These are phyloP conservation scores for Solenodon paradoxus DNA, from an alignment of 2,113 vertebrate species.

Conservation along the genomic window DNA sequence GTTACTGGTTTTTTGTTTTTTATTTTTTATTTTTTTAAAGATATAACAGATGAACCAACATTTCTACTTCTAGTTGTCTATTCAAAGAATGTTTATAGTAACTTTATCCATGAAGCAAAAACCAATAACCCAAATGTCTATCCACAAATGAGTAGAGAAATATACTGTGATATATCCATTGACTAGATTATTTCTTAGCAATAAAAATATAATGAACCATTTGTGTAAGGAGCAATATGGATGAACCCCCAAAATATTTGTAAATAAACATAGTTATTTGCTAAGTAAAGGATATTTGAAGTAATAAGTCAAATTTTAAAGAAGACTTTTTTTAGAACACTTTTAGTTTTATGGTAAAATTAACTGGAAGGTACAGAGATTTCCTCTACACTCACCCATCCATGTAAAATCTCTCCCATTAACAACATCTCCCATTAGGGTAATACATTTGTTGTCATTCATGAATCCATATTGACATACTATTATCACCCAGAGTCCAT, in stretches of 20 bases:
- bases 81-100: not conserved
- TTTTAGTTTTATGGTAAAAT: not conserved
- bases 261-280: not conserved
- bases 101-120: too few species aligned
- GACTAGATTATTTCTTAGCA: not conserved
- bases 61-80: not conserved
- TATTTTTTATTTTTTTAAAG: too few species aligned
- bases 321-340: not conserved
- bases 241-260: not conserved
- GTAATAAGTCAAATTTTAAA: not conserved
- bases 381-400: not conserved
- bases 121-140: not conserved
- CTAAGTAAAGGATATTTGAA: not conserved
- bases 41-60: not conserved
- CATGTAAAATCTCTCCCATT: not conserved
- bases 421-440: not conserved
- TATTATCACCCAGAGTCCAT: too few species aligned
- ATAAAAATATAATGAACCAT: not conserved
- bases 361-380: not conserved
- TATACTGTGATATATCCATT: not conserved
- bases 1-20: not conserved
- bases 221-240: not conserved
- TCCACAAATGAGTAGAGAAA: not conserved
- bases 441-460: not conserved
- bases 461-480: too few species aligned